A percentile compares a stretch with the other conserved stretches of the same genome.
Conservation (phyloP, 2,113 vertebrate genomes). For the Arvicanthis niloticus region DNA sequence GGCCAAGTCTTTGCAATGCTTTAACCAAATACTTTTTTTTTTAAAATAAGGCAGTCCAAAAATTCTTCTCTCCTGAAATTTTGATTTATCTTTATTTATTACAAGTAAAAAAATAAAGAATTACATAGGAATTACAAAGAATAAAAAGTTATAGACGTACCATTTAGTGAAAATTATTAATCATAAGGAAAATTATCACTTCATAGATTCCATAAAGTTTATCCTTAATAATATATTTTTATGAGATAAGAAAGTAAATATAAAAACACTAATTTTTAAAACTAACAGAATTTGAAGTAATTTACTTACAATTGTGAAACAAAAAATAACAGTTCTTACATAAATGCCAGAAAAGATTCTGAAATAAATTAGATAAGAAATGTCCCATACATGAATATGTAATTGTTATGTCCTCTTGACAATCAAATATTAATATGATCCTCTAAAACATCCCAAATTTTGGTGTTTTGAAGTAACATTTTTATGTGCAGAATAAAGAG, state of each 20-base stretch:
- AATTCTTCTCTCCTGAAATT: constrained; percentile 13
- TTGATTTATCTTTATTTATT: background rate
- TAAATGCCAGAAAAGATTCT: background rate
- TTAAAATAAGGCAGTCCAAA: background rate
- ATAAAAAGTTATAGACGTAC: background rate
- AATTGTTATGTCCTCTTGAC: background rate
- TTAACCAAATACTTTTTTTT: background rate
- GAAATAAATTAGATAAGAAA: background rate
- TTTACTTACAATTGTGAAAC: constrained; percentile 27
- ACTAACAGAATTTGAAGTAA: background rate
- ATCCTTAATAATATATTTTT: background rate
- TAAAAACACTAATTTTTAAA: constrained; percentile 41
- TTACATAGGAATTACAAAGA: background rate
- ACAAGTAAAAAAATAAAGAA: background rate
- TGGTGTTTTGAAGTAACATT: background rate
- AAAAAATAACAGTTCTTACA: background rate
- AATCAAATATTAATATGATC: background rate
- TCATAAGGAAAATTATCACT: background rate
- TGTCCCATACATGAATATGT: background rate
- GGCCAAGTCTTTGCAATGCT: background rate
- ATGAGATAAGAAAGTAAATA: background rate
- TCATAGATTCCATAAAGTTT: background rate
- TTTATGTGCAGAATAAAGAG: background rate
- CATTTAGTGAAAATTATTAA: background rate
- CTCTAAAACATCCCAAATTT: background rate